Evolutionary conservation across 2,797 vertebrate genomes (phyloP), one percentile per base, ranked within the genome.

Genomic region (Typhlichthys subterraneus): DNA sequence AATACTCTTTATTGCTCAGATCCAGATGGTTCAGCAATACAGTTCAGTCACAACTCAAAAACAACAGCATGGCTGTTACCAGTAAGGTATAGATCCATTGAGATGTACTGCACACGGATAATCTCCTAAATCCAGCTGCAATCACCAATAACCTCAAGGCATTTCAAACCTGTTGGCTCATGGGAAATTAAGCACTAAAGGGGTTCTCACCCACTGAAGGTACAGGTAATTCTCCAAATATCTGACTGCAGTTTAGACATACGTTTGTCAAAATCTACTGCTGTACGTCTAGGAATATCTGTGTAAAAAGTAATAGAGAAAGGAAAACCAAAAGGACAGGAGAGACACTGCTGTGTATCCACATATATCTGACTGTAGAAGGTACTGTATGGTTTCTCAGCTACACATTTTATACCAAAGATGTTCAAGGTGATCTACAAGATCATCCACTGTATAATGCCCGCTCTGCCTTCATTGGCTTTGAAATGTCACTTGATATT

Each of bases 1-100:
- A 89, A 89, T 90, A 81, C 80, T 91, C 85, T 91, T 94, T 93
- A 94, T 94, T 94, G 91, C 93, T 94, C 89, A 89, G 90, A 90
- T 93, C 90, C 91, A 91, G 89, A 89, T 92, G 90, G 88, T 88
- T 92, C 88, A 89, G 87, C 90, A 91, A 90, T 92, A 92, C 88
- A 91, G 86, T 90, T 91, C 87, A 91, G 84, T 90, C 89, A 89
- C 85, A 89, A 87, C 88, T 93, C 82, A 91, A 91, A 91, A 89
- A 91, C 81, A 85, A 87, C 81, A 88, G 87, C 80, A 80, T 84
- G 85, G 84, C 86, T 87, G 85, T 84, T 67, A 85, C 85, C 82
- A 86, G 85, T 88, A 64, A 85, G 80, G 69, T 85, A 85, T 76
- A 63, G 80, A 83, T 85, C 88, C 87, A 83, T 19, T 7, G 1